Conservation (phyloP, 2,113 vertebrate genomes). For the Gopherus flavomarginatus region DNA sequence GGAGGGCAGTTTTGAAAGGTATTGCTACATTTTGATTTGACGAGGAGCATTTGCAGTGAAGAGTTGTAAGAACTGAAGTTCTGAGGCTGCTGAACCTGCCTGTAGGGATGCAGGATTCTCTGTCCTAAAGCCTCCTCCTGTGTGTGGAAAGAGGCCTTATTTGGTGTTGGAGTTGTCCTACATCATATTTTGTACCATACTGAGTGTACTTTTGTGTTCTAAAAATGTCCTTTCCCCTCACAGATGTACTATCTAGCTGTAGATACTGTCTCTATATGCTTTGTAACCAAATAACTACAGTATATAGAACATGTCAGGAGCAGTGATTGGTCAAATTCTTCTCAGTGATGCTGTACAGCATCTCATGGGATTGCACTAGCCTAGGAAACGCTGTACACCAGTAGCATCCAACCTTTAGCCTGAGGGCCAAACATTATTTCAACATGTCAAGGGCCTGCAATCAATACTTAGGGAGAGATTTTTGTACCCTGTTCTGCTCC, state of each 20-base stretch:
- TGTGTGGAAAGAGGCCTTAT: neutral
- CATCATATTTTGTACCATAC: neutral
- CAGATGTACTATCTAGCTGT: neutral
- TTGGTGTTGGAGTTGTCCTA: neutral
- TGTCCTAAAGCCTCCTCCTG: neutral
- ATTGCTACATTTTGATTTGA: neutral
- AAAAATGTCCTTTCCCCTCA: neutral
- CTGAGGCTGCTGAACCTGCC: neutral
- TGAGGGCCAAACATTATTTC: neutral
- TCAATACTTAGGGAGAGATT: neutral
- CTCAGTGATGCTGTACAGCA: neutral
- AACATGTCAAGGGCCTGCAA: neutral
- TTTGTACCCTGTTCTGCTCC: neutral
- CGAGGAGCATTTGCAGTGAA: neutral
- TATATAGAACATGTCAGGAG: neutral
- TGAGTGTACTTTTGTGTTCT: neutral
- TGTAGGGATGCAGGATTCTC: neutral
- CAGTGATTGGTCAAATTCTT: neutral
- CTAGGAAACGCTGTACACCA: neutral
- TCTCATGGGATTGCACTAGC: neutral
- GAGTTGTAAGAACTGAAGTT: neutral
- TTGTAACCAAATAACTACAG: neutral
- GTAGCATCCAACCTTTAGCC: neutral
- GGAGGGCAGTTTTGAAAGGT: neutral
- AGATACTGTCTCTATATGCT: neutral